A percentile compares a stretch with the other conserved stretches of the same genome.
phyloP scores from a whole-genome alignment of 2,888 invertebrate species.

The Theodoxus fluviatilis region DNA sequence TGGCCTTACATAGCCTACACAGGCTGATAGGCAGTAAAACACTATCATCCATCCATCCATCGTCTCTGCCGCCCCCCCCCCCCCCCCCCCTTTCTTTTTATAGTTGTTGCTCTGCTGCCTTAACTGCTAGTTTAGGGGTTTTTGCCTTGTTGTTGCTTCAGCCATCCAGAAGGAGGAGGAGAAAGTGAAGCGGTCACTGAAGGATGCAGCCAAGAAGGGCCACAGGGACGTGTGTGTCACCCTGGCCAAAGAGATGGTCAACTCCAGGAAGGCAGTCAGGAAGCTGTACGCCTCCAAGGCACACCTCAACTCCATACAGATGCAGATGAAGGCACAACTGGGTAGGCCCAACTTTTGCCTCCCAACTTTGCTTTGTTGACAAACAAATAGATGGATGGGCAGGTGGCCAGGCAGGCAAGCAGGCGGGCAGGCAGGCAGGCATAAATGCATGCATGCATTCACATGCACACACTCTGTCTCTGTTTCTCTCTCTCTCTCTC shows the following conservation, averaged over 20 bases:
- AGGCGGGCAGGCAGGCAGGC: no score
- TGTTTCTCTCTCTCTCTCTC: no score
- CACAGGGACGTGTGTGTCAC: constrained; percentile 93
- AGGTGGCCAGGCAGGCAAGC: no score
- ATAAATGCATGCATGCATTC: no score
- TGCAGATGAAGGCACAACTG: constrained; percentile 98
- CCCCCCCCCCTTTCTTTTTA: not conserved
- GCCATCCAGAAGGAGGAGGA: constrained; percentile 96
- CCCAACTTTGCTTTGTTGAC: no score
- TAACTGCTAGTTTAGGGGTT: not conserved
- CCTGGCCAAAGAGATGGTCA: constrained; percentile 89
- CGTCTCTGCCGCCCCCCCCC: no score
- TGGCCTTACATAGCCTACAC: no score
- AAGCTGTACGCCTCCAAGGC: constrained; percentile 95
- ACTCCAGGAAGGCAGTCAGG: constrained; percentile 84
- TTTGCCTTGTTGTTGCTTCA: constrained; percentile 60
- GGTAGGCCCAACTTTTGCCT: constrained; percentile 69
- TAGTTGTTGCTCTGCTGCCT: not conserved
- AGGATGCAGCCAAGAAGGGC: constrained; percentile 93
- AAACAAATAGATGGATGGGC: no score
- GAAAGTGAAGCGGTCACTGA: constrained; percentile 90
- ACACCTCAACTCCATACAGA: constrained; percentile 92
- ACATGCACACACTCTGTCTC: no score
- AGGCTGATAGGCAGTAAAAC: no score
- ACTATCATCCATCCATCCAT: no score